Evolutionary conservation across 2,888 invertebrate species (phyloP).

Genomic region (Drosophila robusta): DNA sequence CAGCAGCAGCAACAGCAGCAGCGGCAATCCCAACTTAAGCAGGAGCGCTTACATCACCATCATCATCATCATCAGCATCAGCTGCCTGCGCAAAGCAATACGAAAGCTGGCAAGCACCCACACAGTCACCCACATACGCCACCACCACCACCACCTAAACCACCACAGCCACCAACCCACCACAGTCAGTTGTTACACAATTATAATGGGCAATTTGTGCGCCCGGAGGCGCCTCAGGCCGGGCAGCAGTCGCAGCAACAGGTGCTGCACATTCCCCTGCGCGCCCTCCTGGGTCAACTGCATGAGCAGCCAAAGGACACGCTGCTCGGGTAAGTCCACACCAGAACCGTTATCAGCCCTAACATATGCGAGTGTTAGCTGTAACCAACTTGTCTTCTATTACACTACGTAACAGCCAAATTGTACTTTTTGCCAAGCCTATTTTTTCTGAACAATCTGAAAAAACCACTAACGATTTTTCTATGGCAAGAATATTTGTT

Average conservation of each 20-base stretch:
- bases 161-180: conserved; percentile 19
- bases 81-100: conserved; percentile 56
- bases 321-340: conserved; percentile 66
- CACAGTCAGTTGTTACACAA: conserved; percentile 49
- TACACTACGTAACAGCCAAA: too few relatives aligned
- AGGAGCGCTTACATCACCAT: conserved; percentile 53
- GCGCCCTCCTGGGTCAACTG: conserved; percentile 70
- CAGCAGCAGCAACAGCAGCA: conserved; percentile 54
- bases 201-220: conserved; percentile 47
- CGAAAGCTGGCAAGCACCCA: conserved; percentile 55
- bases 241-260: conserved; percentile 54
- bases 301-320: conserved; percentile 67
- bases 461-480: too few relatives aligned
- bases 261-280: conserved; percentile 79
- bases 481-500: too few relatives aligned
- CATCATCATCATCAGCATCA: conserved; percentile 70
- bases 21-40: conserved; percentile 29
- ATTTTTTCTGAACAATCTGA: too few relatives aligned
- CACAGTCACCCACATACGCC: conserved; percentile 51
- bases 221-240: conserved; percentile 37
- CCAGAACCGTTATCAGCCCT: neutral
- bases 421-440: too few relatives aligned
- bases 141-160: conserved; percentile 15
- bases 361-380: neutral
- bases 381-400: too few relatives aligned